A percentile compares a stretch with the other conserved stretches of the same genome.
phyloP scores from a whole-genome alignment of 2,888 invertebrate species.

The Erebia aethiops region DNA sequence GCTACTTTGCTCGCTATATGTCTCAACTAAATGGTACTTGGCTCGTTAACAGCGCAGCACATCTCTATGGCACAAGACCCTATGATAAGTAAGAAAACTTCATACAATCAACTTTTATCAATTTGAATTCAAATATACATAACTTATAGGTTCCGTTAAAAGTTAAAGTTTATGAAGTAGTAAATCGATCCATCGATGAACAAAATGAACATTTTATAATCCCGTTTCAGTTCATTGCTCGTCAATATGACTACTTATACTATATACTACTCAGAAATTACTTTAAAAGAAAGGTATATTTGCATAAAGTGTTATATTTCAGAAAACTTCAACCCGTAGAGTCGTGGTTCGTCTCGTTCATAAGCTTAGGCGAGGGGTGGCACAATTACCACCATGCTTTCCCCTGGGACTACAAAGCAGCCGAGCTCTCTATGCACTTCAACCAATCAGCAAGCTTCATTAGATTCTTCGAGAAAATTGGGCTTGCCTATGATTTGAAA shows the following conservation, averaged over 20 bases:
- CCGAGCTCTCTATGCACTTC: slow-evolving; percentile 87
- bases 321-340: slow-evolving; percentile 91
- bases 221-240: no score
- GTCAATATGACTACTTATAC: not conserved
- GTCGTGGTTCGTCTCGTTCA: slow-evolving; percentile 87
- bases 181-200: not conserved
- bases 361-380: slow-evolving; percentile 93
- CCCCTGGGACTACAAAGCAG: slow-evolving; percentile 96
- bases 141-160: no score
- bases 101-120: no score
- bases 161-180: not conserved
- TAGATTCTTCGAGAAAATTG: slow-evolving; percentile 82
- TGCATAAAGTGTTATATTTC: slow-evolving; percentile 33
- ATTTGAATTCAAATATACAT: not conserved
- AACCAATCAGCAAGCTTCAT: slow-evolving; percentile 86
- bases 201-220: no score
- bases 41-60: slow-evolving; percentile 92
- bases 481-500: slow-evolving; percentile 86
- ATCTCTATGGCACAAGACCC: slow-evolving; percentile 89
- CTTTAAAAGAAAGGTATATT: not conserved
- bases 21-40: slow-evolving; percentile 89
- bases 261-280: not conserved
- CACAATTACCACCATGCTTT: slow-evolving; percentile 97
- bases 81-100: slow-evolving; percentile 86
- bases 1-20: slow-evolving; percentile 85